Base-by-base conservation (phyloP, 1,140 invertebrate genomes). In the Archegozetes longisetosus region DNA sequence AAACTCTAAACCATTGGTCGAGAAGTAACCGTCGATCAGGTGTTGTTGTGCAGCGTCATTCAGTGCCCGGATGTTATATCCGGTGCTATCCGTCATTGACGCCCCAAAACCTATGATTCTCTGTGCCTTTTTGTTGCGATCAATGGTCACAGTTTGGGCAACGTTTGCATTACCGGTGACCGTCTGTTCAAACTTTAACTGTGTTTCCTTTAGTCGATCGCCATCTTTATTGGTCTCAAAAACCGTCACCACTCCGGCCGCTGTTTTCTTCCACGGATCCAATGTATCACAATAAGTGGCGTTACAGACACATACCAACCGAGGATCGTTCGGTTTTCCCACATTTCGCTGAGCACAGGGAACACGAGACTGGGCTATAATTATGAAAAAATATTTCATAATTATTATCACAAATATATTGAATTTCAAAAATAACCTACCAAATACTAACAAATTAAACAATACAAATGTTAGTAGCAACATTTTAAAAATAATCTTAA, bases 211-310 rank as follows among this genome's bases (percentile, higher is more conserved):
- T 62, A 81, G 71, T 62, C 80, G 69, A 13, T 68, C 66, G 9
- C 80, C 80, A 64, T 70, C 72, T 67, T 73, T 72, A 58, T 73
- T 78, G 1, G 80, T 79, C 2, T 70, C 1, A 77, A 70, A 68
- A 74, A 82, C 14, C 70, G 68, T 2, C 1, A 55, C 55, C 24
- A 53, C 49, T 22, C 77, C 77, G 2, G 63, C 24, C 0, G 68
- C 53, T 12, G 74, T 64, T 0, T 70, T 64, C 4, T 68, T 59
- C 32, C 74, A 65, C 22, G 64, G 53, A 27, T 64, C 62, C 25
- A 83, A 70, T n/a, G 79, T 80, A 69, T 93, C 88, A 69, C 89
- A 93, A 68, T 87, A 85, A 0, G 79, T 81, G 0, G 81, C 73
- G 67, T 89, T 86, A 68, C 88, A 93, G 6, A 89, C 84, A 68